Base-by-base conservation (phyloP, 2,888 invertebrate genomes). In the Dugesia japonica region DNA sequence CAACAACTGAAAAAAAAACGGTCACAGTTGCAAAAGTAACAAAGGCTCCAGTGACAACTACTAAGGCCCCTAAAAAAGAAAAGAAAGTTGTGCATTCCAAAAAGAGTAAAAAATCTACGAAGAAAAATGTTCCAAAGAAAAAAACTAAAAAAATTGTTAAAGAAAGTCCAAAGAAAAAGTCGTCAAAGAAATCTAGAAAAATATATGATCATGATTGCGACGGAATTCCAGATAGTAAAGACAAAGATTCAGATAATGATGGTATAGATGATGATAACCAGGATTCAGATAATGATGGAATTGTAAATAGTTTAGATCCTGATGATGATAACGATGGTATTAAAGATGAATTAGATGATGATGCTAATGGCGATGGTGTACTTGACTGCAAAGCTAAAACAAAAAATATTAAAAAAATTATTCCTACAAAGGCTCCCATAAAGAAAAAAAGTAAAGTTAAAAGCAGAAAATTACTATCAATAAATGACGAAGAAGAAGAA, bases 321-420 rank as follows among this genome's bases (percentile, higher is more conserved):
- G 79, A 79, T 23, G 81, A 81, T 72, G 82, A 82, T 75, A 80
- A 80, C 42, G 81, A 82, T 78, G 81, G 81, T 17, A 81, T 82
- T 71, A 80, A 80, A 28, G 78, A 78, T 33, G 42, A 71, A 72
- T 56, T 74, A 1, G 77, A 78, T 27, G 42, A 77, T 26, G 78
- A 78, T 71, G 31, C 78, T 28, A 80, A 81, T 78, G 81, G 80
- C 20, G 81, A 83, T 77, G 82, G 82, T 4, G 82, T 80, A 77
- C 81, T 81, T 4, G 56, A 56, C 56, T 56, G 56, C 17, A 56
- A 56, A 56, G 56, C 56, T 56, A 56, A 23, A 56, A 56, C 4
- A 4, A 56, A 56, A 56, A 7, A n/a, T 7, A 4, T 56, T 56
- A 56, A 56, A n/a, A 56, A 56, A 56, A 7, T n/a, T 13, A 23